Evolutionary conservation across 2,888 invertebrate species (phyloP).

Genomic region (Bellardia bayeri): DNA sequence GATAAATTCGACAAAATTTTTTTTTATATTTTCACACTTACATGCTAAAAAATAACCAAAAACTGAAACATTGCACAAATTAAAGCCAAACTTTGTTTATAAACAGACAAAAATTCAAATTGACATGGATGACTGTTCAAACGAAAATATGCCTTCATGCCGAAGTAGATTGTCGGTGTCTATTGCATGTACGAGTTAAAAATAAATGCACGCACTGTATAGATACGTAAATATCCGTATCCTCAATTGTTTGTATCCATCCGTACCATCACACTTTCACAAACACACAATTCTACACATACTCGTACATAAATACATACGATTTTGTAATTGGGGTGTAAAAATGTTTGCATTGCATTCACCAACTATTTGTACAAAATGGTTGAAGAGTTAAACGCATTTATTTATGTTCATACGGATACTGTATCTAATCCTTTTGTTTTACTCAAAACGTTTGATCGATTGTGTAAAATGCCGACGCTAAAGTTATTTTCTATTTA

Average conservation of each 20-base stretch:
- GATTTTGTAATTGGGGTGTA: slow-evolving; percentile 63
- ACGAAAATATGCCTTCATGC: slow-evolving; percentile 49
- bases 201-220: slow-evolving; percentile 58
- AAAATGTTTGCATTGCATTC: slow-evolving; percentile 40
- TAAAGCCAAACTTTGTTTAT: slow-evolving; percentile 72
- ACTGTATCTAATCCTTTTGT: slow-evolving; percentile 62
- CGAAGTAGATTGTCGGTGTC: slow-evolving; percentile 14
- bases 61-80: slow-evolving; percentile 70
- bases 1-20: slow-evolving; percentile 65
- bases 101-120: slow-evolving; percentile 70
- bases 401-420: slow-evolving; percentile 35
- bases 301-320: not conserved
- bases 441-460: slow-evolving; percentile 49
- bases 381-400: slow-evolving; percentile 50
- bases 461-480: slow-evolving; percentile 49
- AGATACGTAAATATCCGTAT: slow-evolving; percentile 67
- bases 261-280: slow-evolving; percentile 43
- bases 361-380: slow-evolving; percentile 9
- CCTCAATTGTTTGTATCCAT: slow-evolving; percentile 54
- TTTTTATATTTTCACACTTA: slow-evolving; percentile 81
- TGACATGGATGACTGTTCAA: slow-evolving; percentile 70
- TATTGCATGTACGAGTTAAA: slow-evolving; percentile 2
- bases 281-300: slow-evolving; percentile 7
- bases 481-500: slow-evolving; percentile 40
- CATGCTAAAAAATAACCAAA: slow-evolving; percentile 78